A percentile compares a stretch with the other conserved stretches of the same genome.
Evolutionary conservation across 2,888 invertebrate genomes (phyloP).

Genomic region (Ecdyonurus torrentis): DNA sequence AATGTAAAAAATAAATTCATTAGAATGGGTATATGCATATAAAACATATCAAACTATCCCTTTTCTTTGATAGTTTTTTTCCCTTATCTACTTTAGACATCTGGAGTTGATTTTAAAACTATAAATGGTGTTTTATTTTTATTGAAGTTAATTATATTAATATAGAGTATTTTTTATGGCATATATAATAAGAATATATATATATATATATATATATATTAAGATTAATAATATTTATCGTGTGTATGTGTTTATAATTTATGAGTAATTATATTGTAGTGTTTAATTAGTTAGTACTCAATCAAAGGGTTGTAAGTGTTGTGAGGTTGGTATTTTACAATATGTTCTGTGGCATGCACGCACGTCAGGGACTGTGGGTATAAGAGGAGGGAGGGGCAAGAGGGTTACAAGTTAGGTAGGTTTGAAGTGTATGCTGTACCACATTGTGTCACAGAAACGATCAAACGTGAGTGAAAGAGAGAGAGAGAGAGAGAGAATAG

Average conservation of each 20-base stretch:
- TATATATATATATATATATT: no score
- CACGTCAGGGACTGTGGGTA: not conserved
- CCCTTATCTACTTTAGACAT: not conserved
- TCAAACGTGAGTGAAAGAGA: no score
- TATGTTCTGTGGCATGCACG: not conserved
- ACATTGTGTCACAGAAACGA: not conserved
- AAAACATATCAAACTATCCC: not conserved
- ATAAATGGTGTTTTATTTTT: no score
- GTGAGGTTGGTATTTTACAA: not conserved
- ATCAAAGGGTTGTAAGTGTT: not conserved
- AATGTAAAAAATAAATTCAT: not conserved
- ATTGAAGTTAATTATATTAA: no score
- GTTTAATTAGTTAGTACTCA: not conserved
- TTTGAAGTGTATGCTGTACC: no score
- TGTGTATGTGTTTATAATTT: no score
- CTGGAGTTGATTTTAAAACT: not conserved
- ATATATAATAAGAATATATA: no score
- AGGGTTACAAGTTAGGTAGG: not conserved
- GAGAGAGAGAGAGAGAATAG: no score
- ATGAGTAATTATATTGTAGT: not conserved
- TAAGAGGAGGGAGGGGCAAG: not conserved
- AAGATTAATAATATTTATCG: no score
- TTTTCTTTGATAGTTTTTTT: not conserved
- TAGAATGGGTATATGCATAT: no score
- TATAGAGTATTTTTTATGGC: no score